Base-by-base conservation (phyloP, 2,113 vertebrate genomes). In the Pyrgilauda ruficollis region DNA sequence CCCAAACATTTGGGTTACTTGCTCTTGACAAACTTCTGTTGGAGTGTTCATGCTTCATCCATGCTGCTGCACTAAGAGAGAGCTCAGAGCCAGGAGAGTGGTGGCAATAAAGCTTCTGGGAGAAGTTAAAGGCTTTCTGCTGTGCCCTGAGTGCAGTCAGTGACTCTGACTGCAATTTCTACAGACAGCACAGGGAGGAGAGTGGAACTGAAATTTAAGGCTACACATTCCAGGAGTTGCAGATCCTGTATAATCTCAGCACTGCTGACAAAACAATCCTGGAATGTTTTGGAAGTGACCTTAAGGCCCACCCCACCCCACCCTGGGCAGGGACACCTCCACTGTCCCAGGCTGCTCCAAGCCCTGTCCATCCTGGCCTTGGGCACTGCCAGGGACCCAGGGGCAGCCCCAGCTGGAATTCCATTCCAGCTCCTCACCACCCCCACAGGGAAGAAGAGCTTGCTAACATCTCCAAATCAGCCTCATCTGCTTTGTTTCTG, bases 261-360 rank as follows among this genome's bases (percentile, higher is more conserved):
- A 23, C 52, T 49, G 35, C 53, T 64, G 44, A 39, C 13, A 83
- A 49, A 49, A 39, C 13, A 16, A 0, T 22, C n/a, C 11, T 31
- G 44, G 28, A 35, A 35, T 41, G 39, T 39, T 27, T 55, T 31
- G 70, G 44, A 76, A 59, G n/a, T 24, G 30, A 55, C 21, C 7
- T 68, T 30, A 44, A 52, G 9, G 6, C 18, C 5, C 43, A 59
- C 10, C n/a, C 13, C 53, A 33, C 5, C 58, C n/a, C 35, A 23
- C 35, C 15, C 16, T 59, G 56, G 19, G n/a, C 63, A 53, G 39
- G 33, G 47, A 69, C 73, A 62, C 28, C 41, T 2, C 43, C 37
- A 21, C 62, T 2, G 0, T 6, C 46, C 78, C 87, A 75, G 53
- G 30, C 0, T 41, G 24, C 28, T 44, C 68, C 77, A 33, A 66